Conservation (phyloP, 2,888 invertebrate genomes). For the Caenorhabditis sp. region DNA sequence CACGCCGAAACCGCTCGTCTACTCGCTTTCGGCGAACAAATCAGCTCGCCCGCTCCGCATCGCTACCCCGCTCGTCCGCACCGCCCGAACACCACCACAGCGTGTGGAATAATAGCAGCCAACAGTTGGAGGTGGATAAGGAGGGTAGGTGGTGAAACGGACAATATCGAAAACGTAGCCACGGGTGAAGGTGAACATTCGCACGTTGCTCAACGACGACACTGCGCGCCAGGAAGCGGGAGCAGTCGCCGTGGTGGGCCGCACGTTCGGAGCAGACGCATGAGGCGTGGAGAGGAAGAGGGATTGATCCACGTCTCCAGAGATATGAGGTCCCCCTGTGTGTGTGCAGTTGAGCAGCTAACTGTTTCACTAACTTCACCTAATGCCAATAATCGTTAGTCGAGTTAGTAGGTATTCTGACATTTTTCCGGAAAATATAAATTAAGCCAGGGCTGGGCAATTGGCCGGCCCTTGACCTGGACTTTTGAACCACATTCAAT, state of each 20-base stretch:
- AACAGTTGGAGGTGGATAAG: slow-evolving; percentile 59
- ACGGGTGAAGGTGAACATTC: slow-evolving; percentile 65
- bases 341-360: not conserved
- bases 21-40: slow-evolving; percentile 59
- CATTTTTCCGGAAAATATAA: no score
- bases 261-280: slow-evolving; percentile 65
- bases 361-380: no score
- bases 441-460: no score
- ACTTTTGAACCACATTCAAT: no score
- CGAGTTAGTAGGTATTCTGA: slow-evolving; percentile 8
- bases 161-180: not conserved
- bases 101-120: slow-evolving; percentile 64
- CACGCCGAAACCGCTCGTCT: slow-evolving; percentile 60
- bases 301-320: slow-evolving; percentile 69
- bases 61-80: slow-evolving; percentile 56
- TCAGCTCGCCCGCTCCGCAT: slow-evolving; percentile 47
- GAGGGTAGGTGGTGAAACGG: no score
- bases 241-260: slow-evolving; percentile 70
- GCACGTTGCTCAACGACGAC: slow-evolving; percentile 74
- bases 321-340: slow-evolving; percentile 55
- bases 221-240: slow-evolving; percentile 56
- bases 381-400: not conserved
- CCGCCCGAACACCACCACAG: slow-evolving; percentile 65
- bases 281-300: slow-evolving; percentile 65
- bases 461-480: no score